phyloP scores from a whole-genome alignment of 2,797 vertebrate species.

The Anguilla pacifica region DNA sequence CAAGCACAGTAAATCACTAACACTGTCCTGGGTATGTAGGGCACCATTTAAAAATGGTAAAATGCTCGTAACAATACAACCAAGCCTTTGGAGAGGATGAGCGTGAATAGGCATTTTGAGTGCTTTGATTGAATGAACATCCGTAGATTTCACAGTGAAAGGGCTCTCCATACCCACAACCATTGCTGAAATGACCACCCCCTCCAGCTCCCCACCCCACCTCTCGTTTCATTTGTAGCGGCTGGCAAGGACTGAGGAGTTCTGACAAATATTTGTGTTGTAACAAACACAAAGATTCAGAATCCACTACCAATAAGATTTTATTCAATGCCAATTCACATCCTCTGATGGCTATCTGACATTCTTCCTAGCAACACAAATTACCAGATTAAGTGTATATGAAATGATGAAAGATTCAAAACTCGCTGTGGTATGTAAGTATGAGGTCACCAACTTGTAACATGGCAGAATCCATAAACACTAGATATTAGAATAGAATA shows the following conservation, averaged over 20 bases:
- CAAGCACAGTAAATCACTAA: not conserved
- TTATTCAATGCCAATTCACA: not conserved
- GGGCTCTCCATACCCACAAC: not conserved
- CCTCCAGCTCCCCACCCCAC: not conserved
- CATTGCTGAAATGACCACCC: not conserved
- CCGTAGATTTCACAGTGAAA: not conserved
- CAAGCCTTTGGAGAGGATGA: not conserved
- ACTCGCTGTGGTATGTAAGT: not conserved
- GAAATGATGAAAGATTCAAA: not conserved
- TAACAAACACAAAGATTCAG: not conserved
- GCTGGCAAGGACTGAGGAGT: not conserved
- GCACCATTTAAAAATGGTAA: not conserved
- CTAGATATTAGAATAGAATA: not conserved
- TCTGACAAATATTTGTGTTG: not conserved
- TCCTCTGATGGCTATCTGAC: not conserved
- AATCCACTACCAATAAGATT: not conserved
- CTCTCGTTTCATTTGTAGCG: not conserved
- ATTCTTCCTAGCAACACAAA: not conserved
- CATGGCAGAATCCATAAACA: not conserved
- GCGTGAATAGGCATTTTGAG: not conserved
- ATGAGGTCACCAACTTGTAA: not conserved
- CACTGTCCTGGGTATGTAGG: not conserved
- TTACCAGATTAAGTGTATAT: not conserved
- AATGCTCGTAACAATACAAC: not conserved
- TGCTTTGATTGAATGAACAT: not conserved